Evolutionary conservation across 1,140 invertebrate species (phyloP), one percentile per base, ranked within the genome.

Genomic region (Drosophila mayri): DNA sequence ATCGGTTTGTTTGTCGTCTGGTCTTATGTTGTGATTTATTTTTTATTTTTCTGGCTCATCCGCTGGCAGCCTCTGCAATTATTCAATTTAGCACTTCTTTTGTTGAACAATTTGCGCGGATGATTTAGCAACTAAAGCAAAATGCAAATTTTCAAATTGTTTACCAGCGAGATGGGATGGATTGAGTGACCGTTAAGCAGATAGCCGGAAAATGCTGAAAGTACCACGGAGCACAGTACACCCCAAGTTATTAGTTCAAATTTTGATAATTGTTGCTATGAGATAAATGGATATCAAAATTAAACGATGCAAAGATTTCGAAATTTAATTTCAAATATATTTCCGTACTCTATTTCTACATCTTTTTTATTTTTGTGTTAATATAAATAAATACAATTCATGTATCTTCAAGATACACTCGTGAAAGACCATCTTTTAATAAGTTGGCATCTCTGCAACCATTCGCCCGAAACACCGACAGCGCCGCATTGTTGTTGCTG

Each of bases 401-500:
- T 30, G 28, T 30, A 30, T 30, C 8, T 30, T 30, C 1, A 8
- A 30, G 28, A 30, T 8, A 46, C 12, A 22, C 44, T 8, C 3
- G 3, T 9, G 9, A 25, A 47, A 16, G 7, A 18, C 18, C 18
- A 43, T 18, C n/a, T n/a, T 1, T 43, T 30, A 41, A 41, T 20
- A 25, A 25, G 14, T 25, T 47, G 20, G 22, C 44, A 47, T 16
- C 12, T 7, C 44, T 47, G 14, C 14, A n/a, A 7, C 37, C 63
- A 79, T 80, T 85, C 81, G 14, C 82, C 10, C 20, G n/a, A 25
- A 22, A 4, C 75, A 68, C 43, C n/a, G 30, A n/a, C 18, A 28
- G 6, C n/a, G 25, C n/a, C 40, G n/a, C 10, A 57, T 64, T 79
- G 61, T 79, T 84, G 76, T 80, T 84, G 77, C 63, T 49, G 14